phyloP scores from a whole-genome alignment of 1,140 invertebrate species.

The Eubasilissa regina region DNA sequence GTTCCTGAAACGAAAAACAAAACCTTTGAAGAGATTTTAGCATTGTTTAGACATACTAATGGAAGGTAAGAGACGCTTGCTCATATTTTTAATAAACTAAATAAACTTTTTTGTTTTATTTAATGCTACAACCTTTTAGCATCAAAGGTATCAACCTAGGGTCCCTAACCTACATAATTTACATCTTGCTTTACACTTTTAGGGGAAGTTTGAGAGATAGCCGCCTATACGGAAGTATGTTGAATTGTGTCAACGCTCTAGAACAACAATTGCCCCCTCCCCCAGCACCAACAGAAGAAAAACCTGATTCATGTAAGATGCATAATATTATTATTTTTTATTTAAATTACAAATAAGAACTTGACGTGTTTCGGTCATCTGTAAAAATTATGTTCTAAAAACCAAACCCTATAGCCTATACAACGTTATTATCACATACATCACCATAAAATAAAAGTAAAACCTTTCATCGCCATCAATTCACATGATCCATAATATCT shows the following conservation, averaged over 20 bases:
- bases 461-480: too few species aligned
- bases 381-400: too few species aligned
- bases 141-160: too few species aligned
- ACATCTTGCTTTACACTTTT: slow-evolving; percentile 59
- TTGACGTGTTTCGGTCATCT: not conserved
- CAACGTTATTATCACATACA: too few species aligned
- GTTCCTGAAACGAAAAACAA: slow-evolving; percentile 99
- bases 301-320: slow-evolving; percentile 86
- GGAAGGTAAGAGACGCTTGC: slow-evolving; percentile 79
- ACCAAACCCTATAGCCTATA: too few species aligned
- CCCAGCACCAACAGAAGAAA: slow-evolving; percentile 84
- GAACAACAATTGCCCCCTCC: slow-evolving; percentile 83
- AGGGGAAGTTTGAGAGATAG: slow-evolving; percentile 72
- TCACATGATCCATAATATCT: too few species aligned
- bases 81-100: not conserved
- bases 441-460: not conserved
- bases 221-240: slow-evolving; percentile 83
- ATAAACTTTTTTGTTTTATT: not conserved
- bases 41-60: slow-evolving; percentile 89
- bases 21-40: slow-evolving; percentile 97
- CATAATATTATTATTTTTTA: not conserved
- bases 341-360: too few species aligned
- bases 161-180: too few species aligned
- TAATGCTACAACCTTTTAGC: not conserved
- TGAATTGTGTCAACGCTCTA: slow-evolving; percentile 88